Conservation (phyloP, 2,797 vertebrate genomes). For the Arnoldichthys spilopterus region DNA sequence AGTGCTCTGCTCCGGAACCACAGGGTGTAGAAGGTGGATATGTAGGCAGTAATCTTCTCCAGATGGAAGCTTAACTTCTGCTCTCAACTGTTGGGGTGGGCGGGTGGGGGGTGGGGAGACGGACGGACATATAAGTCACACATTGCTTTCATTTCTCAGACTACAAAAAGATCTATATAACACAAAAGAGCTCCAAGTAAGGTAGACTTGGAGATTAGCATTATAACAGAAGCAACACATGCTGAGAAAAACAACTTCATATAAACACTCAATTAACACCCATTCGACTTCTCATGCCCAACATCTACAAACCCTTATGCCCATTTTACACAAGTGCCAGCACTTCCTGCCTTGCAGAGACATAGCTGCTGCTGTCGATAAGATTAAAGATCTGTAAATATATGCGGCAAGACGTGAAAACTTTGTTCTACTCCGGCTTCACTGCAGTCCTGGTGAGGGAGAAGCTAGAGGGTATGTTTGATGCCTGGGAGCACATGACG, state of each 20-base stretch:
- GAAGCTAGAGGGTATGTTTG: slow-evolving; percentile 19
- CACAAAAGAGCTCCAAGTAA: neutral
- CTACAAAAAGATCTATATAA: neutral
- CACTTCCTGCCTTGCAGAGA: neutral
- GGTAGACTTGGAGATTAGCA: neutral
- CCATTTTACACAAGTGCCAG: neutral
- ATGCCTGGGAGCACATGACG: slow-evolving; percentile 17
- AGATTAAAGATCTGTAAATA: slow-evolving; percentile 20
- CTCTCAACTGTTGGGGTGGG: slow-evolving; percentile 77
- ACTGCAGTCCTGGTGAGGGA: slow-evolving; percentile 21
- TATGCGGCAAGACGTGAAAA: neutral
- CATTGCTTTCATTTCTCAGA: neutral
- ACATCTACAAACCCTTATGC: neutral
- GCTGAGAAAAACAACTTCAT: neutral
- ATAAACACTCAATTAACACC: slow-evolving; percentile 1
- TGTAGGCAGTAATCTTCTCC: slow-evolving; percentile 85
- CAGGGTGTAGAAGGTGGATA: slow-evolving; percentile 85
- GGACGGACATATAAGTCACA: slow-evolving; percentile 25
- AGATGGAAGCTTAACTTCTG: slow-evolving; percentile 82
- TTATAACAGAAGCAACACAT: neutral
- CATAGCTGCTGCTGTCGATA: neutral
- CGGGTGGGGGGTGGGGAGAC: neutral
- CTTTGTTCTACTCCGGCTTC: slow-evolving; percentile 18
- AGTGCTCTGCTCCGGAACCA: slow-evolving; percentile 88
- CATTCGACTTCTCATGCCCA: neutral